These are phyloP conservation scores for Semibalanus balanoides DNA, from an alignment of 1,140 invertebrate species.

Conservation along the genomic window DNA sequence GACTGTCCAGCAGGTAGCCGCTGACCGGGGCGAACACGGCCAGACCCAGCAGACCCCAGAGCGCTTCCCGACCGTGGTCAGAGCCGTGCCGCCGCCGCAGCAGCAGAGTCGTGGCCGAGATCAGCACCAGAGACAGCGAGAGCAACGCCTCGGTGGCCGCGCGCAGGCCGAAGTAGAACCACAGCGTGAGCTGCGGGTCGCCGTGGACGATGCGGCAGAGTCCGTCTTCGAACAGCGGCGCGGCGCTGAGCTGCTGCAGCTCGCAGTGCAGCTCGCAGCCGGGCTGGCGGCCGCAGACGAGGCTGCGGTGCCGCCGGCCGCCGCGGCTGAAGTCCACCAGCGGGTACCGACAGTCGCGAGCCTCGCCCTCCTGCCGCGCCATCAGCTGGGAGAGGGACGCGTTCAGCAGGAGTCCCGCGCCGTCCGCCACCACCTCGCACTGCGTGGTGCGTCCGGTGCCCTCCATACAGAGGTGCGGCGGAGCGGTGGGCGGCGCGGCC, in stretches of 20 bases:
- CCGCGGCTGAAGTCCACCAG: slow-evolving; percentile 9
- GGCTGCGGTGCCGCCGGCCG: slow-evolving; percentile 16
- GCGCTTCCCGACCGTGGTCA: slow-evolving; percentile 62
- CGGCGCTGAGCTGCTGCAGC: slow-evolving; percentile 41
- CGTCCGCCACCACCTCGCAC: slow-evolving; percentile 26
- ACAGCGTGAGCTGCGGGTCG: slow-evolving; percentile 47
- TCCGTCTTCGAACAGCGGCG: neutral
- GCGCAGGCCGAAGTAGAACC: slow-evolving; percentile 48
- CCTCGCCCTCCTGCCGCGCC: slow-evolving; percentile 28
- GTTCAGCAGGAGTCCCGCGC: slow-evolving; percentile 34
- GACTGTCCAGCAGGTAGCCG: slow-evolving; percentile 35
- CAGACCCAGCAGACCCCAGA: slow-evolving; percentile 55
- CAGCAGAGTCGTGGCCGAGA: slow-evolving; percentile 58
- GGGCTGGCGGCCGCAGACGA: slow-evolving; percentile 38
- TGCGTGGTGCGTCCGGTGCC: neutral
- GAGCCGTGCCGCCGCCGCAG: slow-evolving; percentile 61
- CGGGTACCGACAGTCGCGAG: slow-evolving; percentile 24
- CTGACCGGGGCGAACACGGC: slow-evolving; percentile 51
- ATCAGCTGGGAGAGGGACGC: slow-evolving; percentile 37
- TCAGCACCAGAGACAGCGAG: slow-evolving; percentile 47
- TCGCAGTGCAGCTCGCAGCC: slow-evolving; percentile 46
- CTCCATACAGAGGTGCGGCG: neutral
- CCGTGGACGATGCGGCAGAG: slow-evolving; percentile 25
- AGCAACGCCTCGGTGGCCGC: slow-evolving; percentile 59
- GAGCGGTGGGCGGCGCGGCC: too few species aligned